Base-by-base conservation (phyloP, 2,888 invertebrate genomes). In the Apamea monoglypha region DNA sequence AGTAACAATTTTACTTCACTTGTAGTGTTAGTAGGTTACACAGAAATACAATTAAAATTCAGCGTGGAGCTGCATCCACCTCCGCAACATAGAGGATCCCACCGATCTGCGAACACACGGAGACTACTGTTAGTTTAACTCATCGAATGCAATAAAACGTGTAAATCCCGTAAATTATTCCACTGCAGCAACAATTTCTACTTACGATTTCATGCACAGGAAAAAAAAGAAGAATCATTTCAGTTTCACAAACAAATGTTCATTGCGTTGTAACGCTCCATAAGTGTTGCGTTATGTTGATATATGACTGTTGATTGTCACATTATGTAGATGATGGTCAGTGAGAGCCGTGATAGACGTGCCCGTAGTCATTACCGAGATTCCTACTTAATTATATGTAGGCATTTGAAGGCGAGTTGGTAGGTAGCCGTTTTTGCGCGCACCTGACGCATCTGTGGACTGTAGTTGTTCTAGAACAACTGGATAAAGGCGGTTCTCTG, bases 321-420 rank as follows among this genome's bases (percentile, higher is more conserved):
- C 88, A 85, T 92, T 93, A 93, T 92, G 92, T 78, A 88, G 85
- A 93, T 92, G 73, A 69, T 87, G 79, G 81, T 71, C 83, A 85
- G 89, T 87, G 91, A 91, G 90, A 91, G 91, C 86, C 78, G 83
- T 85, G 82, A 84, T 84, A 36, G 84, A 89, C 88, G 89, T 87
- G 88, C 83, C 84, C 76, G 80, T 76, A 73, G 77, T 80, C 88
- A 91, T 92, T 91, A 90, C 76, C 63, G 63, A 85, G 83, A 92
- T 91, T 88, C 89, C 87, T 81, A 40, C 64, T 80, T 87, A 87
- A 89, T 87, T 85, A 83, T 84, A 87, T 89, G 81, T 77, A 85
- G 81, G 82, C 73, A 88, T 91, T 91, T 83, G 83, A 78, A 77
- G 82, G 84, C 82, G 83, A 88, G 79, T 67, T 76, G 47, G 59